These are phyloP conservation scores for Gerris lacustris DNA, from an alignment of 2,888 invertebrate genomes.

Conservation along the genomic window DNA sequence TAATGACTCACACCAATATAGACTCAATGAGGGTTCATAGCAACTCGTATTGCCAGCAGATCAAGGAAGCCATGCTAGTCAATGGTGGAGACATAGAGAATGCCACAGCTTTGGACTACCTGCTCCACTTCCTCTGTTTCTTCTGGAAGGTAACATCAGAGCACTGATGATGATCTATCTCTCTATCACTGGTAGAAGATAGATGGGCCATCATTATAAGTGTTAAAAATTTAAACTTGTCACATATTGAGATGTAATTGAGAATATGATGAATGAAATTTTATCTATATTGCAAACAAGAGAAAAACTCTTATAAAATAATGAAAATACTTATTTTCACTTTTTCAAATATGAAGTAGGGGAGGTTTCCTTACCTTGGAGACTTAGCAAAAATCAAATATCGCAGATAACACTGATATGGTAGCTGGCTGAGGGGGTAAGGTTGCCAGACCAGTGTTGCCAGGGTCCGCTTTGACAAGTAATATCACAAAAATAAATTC, in stretches of 20 bases:
- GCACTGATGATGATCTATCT: background rate
- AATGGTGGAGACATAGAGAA: slow-evolving; percentile 47
- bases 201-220: background rate
- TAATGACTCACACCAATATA: slow-evolving; percentile 43
- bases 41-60: slow-evolving; percentile 42
- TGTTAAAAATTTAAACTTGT: background rate
- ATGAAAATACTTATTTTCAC: no score
- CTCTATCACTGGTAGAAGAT: background rate
- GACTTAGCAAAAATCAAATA: no score
- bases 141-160: slow-evolving; percentile 40
- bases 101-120: slow-evolving; percentile 43
- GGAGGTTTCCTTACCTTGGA: no score
- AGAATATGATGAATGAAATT: no score
- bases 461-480: no score
- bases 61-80: slow-evolving; percentile 44
- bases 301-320: no score
- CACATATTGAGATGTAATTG: background rate
- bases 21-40: slow-evolving; percentile 42
- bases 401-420: no score
- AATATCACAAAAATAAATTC: no score
- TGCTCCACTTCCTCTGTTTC: slow-evolving; percentile 46
- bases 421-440: no score
- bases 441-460: no score
- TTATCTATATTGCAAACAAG: no score
- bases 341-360: no score